Evolutionary conservation across 2,888 invertebrate species (phyloP), one percentile per base, ranked within the genome.

Genomic region (Tachina lurida): DNA sequence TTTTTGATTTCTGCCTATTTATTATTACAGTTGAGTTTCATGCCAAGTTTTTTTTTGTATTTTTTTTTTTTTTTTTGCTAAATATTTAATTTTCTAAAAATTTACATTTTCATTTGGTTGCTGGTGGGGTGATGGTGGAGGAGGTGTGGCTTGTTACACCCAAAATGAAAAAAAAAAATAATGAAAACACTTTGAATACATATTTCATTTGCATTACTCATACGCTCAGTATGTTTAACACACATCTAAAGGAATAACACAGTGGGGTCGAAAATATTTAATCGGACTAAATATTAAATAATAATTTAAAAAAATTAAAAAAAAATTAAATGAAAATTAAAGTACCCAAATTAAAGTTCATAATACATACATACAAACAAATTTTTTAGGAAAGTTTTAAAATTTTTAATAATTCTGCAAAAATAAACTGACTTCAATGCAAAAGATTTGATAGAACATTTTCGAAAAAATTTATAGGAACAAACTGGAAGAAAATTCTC

Each of bases 81-180:
- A 45, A 31, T 49, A 60, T 75, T 70, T 60, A 43, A 39, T 74
- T 74, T 76, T 70, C n/a, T 19, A 15, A 74, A n/a, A 60, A 74
- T 81, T 81, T 75, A 68, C 75, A 78, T 84, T 84, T 78, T 78
- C 73, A 78, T 84, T 84, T 84, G 77, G 67, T 52, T 81, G 73
- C 15, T 31, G 41, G 13, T 74, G 67, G 31, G 49, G 13, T 67
- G 63, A 31, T 68, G 63, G 10, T 74, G 39, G 39, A 49, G 65
- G 15, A 62, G 63, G 71, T 81, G 74, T 54, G 60, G 62, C 65
- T 65, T 77, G 77, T 84, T 84, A 60, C 83, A 84, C 83, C 77
- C 83, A 65, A 78, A 80, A 67, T 60, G 67, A 71, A 70, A 70
- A 75, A 71, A 19, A n/a, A n/a, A n/a, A n/a, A n/a, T n/a, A 9